Evolutionary conservation across 2,797 vertebrate species (phyloP), one percentile per base, ranked within the genome.

Genomic region (Phyllotis vaccarum): DNA sequence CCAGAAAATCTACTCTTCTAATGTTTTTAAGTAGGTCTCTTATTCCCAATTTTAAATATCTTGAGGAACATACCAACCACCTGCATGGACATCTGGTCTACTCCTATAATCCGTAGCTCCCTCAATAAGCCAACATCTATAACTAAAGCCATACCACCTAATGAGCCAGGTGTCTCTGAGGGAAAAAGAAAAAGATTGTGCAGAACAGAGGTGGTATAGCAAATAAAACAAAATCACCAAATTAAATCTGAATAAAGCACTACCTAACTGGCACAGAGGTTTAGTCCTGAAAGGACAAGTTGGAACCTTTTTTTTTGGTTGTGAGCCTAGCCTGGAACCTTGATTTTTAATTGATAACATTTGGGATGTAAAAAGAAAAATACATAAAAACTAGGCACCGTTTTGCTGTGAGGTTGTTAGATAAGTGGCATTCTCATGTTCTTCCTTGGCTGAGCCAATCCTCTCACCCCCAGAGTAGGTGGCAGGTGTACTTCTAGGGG

Each of bases 301-400:
- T 56, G 54, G 3, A 56, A 27, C 12, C 46, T 2, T n/a, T n/a
- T n/a, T n/a, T n/a, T n/a, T n/a, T n/a, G n/a, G n/a, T n/a, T n/a
- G n/a, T n/a, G n/a, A n/a, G n/a, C n/a, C n/a, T n/a, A n/a, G n/a
- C n/a, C 46, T 56, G 54, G 3, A 56, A 27, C 12, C 46, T 2
- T 43, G 3, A 29, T 14, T 83, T 79, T 95, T 7, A 68, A 24
- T 56, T 88, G 27, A 56, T 49, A 54, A 68, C 3, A 24, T 91
- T 96, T 86, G 85, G 87, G 72, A 34, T 34, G 34, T 80, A 96
- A 96, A 93, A 93, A 82, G 86, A 95, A 98, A 98, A 95, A 95
- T 90, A 60, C 1, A 80, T 89, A n/a, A 95, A 98, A 97, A 49
- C 85, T 79, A 86, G 56, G 75, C 70, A 89, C 95, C 96, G 97